These are phyloP conservation scores for Dendrolimus pini DNA, from an alignment of 2,888 invertebrate species.

Conservation along the genomic window DNA sequence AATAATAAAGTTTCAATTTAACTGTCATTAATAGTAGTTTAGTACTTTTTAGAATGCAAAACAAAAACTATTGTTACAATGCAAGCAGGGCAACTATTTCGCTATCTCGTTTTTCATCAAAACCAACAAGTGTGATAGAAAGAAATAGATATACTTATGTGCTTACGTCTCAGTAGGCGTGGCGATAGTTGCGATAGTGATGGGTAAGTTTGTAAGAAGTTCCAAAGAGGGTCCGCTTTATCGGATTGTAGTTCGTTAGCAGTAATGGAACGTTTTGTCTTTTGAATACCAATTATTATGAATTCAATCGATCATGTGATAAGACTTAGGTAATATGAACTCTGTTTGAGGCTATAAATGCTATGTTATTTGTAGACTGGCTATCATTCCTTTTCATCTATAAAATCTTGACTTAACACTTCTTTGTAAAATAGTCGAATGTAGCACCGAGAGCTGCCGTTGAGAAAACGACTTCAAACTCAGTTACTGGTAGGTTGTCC, in stretches of 20 bases:
- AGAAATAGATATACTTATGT: conserved; percentile 31
- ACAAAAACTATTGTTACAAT: conserved; percentile 67
- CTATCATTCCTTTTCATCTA: too few relatives aligned
- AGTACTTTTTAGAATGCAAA: conserved; percentile 15
- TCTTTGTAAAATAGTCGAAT: too few relatives aligned
- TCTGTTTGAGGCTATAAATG: too few relatives aligned
- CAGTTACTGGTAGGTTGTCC: too few relatives aligned
- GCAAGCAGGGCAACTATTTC: conserved; percentile 41
- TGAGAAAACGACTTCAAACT: too few relatives aligned
- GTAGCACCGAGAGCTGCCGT: too few relatives aligned
- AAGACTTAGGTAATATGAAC: too few relatives aligned
- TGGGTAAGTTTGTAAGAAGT: conserved; percentile 69
- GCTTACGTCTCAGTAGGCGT: conserved; percentile 41
- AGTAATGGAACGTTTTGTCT: conserved; percentile 33
- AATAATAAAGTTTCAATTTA: conserved; percentile 8
- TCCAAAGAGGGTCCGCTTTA: conserved; percentile 67
- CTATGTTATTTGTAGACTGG: too few relatives aligned
- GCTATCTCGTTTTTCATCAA: conserved; percentile 41
- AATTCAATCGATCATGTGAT: background rate
- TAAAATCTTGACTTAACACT: too few relatives aligned
- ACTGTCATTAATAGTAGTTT: background rate
- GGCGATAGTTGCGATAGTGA: conserved; percentile 63
- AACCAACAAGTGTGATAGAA: conserved; percentile 27
- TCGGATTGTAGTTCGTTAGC: conserved; percentile 58
- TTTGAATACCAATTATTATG: conserved; percentile 22